Conservation (phyloP, 1,140 invertebrate genomes). For the Papilio xuthus region DNA sequence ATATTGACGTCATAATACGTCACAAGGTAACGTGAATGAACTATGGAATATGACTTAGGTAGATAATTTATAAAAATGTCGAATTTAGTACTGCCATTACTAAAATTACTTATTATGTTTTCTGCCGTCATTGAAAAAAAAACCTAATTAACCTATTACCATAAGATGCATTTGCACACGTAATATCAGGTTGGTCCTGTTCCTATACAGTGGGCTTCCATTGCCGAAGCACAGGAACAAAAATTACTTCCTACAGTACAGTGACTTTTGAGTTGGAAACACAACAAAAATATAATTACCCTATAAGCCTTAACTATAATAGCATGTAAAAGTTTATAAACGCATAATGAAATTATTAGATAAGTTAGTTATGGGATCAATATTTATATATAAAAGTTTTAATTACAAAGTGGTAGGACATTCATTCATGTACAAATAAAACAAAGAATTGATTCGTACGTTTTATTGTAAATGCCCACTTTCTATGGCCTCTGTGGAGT, state of each 20-base stretch:
- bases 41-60: not conserved
- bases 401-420: constrained; percentile 19
- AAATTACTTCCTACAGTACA: too few species aligned
- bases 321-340: not conserved
- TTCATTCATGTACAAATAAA: constrained; percentile 48
- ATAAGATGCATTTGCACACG: too few species aligned
- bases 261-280: too few species aligned
- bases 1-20: constrained; percentile 10
- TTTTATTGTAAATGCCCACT: constrained; percentile 47
- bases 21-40: not conserved
- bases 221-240: too few species aligned
- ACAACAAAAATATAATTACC: not conserved
- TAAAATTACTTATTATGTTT: too few species aligned
- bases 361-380: constrained; percentile 27
- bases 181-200: too few species aligned
- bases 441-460: constrained; percentile 47
- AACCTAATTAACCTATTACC: too few species aligned
- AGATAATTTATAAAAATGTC: too few species aligned
- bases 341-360: not conserved
- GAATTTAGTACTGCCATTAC: too few species aligned
- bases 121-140: too few species aligned
- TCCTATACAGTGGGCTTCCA: too few species aligned
- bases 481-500: constrained; percentile 34
- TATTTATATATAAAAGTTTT: constrained; percentile 33
- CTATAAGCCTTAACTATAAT: too few species aligned